Evolutionary conservation across 2,113 vertebrate genomes (phyloP).

Genomic region (Zosterops pallidus): DNA sequence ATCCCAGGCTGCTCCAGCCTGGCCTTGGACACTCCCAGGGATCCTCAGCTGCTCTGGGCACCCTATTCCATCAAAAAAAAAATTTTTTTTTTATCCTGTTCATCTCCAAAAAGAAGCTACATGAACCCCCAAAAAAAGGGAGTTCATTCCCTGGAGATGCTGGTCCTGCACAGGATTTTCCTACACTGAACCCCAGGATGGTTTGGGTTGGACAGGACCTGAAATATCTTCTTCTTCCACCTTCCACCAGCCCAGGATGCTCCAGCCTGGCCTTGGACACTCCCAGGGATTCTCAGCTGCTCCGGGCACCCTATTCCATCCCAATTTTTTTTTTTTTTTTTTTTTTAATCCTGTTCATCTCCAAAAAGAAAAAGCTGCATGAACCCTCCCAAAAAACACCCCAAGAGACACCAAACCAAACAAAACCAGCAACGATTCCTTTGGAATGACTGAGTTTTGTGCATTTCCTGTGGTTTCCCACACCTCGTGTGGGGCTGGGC

Average conservation of each 20-base stretch:
- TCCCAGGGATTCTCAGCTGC: not conserved
- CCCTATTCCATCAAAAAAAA: not conserved
- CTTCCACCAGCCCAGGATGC: fast-evolving
- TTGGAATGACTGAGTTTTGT: fast-evolving
- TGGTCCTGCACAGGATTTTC: too few species aligned
- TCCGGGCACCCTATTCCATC: not conserved
- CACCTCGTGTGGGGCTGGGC: not conserved
- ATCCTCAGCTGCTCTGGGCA: not conserved
- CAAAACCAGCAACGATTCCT: not conserved
- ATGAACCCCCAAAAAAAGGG: too few species aligned
- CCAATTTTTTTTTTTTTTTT: too few species aligned
- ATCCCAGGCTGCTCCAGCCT: fast-evolving
- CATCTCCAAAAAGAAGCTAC: not conserved
- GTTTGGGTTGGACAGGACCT: too few species aligned
- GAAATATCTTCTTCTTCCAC: too few species aligned
- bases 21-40: not conserved
- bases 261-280: not conserved
- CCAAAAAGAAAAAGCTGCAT: not conserved
- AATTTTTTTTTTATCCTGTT: too few species aligned
- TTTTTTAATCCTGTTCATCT: too few species aligned
- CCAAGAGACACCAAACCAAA: not conserved
- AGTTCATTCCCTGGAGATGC: too few species aligned
- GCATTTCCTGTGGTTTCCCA: not conserved
- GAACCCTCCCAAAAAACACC: not conserved
- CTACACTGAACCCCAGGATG: too few species aligned